phyloP scores from a whole-genome alignment of 1,140 invertebrate genomes.

The Cydia amplana region DNA sequence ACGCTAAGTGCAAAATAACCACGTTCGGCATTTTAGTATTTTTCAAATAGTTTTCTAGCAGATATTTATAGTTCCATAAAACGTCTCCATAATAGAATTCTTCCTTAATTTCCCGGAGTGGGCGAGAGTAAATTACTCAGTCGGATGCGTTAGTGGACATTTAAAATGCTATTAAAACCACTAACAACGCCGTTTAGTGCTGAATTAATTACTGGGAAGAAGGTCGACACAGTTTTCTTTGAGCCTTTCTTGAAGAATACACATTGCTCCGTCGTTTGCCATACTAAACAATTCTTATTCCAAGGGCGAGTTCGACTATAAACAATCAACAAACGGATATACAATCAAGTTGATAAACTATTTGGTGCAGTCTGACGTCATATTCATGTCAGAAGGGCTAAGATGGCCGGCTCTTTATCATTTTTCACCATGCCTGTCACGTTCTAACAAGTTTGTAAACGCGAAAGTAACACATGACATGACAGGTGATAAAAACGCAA shows the following conservation, averaged over 20 bases:
- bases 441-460: no score
- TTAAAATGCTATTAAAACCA: constrained; percentile 32
- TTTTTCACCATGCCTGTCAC: no score
- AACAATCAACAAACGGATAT: not conserved
- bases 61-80: not conserved
- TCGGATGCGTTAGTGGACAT: constrained; percentile 20
- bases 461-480: no score
- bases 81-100: not conserved
- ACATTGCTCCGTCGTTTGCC: not conserved
- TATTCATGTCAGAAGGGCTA: no score
- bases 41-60: not conserved
- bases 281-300: not conserved
- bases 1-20: no score
- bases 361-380: no score
- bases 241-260: constrained; percentile 9
- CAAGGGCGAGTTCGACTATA: not conserved
- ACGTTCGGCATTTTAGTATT: not conserved
- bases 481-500: no score
- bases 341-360: not conserved
- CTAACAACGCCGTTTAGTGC: constrained; percentile 30
- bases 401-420: no score
- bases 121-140: constrained; percentile 15
- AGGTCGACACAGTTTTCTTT: constrained; percentile 30
- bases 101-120: constrained; percentile 15
- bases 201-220: constrained; percentile 29